Evolutionary conservation across 2,797 vertebrate genomes (phyloP), one percentile per base, ranked within the genome.

Genomic region (Chloroceryle inda): DNA sequence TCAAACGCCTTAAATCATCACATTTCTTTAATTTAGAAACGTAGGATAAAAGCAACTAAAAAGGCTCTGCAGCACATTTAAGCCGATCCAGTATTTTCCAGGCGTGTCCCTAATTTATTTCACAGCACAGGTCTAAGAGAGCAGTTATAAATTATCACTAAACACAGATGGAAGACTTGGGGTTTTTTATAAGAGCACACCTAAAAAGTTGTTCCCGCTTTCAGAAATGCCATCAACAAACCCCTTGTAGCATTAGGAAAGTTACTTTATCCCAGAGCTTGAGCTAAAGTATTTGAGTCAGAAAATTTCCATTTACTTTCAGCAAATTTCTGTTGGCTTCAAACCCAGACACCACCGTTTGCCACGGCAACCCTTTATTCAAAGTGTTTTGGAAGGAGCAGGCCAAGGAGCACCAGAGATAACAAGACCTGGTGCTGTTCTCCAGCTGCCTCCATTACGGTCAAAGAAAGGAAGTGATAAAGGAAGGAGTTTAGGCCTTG

Each of bases 21-120:
- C 63, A 58, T 92, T 95, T 96, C 83, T 90, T 94, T 89, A 75
- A 96, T 91, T 95, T 83, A 91, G 83, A 94, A 90, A 88, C 13
- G 33, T 1, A 11, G 76, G 79, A 84, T 82, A 63, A 87, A 91
- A 81, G 53, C 88, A 76, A 86, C 45, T 9, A 40, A 84, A 92
- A 91, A 29, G 49, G 49, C 53, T 91, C 52, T 9, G 22, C 50
- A 33, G 62, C 26, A 63, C 33, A 42, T 71, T 91, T 75, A 53
- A 92, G 63, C 42, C 59, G 89, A 92, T 5, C 10, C 58, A 37
- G n/a, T 77, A 24, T 92, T 88, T 95, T 85, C 74, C 91, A 91
- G 85, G 64, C 31, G 0, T 33, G 47, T 69, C 87, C 78, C 55
- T 77, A 74, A 91, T 82, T 93, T 74, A 61, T 90, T 85, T 89